Evolutionary conservation across 2,113 vertebrate genomes (phyloP).

Genomic region (Apodemus sylvaticus): DNA sequence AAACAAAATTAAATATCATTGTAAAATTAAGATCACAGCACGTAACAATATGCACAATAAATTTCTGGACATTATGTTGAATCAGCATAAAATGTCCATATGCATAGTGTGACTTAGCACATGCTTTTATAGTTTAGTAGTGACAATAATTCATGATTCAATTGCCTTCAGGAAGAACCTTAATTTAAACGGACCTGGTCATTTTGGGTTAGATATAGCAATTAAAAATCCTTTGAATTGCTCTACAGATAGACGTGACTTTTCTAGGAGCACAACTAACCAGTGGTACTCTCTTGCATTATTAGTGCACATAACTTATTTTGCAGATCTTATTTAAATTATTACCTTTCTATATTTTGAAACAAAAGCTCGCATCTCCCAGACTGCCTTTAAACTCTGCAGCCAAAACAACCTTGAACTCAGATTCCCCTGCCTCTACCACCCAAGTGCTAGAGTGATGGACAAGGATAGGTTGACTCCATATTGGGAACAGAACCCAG

Average conservation of each 20-base stretch:
- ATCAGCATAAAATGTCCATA: background rate
- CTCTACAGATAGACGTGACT: background rate
- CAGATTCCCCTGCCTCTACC: too few species aligned
- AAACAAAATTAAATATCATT: background rate
- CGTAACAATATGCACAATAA: background rate
- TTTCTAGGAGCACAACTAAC: background rate
- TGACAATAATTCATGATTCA: background rate
- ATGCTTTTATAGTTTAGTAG: background rate
- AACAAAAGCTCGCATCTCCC: background rate
- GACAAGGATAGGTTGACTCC: background rate
- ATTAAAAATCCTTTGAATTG: conserved; percentile 18
- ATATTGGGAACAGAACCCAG: background rate
- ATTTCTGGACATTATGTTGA: background rate
- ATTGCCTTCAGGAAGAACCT: background rate
- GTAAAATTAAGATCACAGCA: background rate
- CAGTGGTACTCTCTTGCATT: background rate
- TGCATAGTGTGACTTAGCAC: background rate
- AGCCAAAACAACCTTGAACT: background rate
- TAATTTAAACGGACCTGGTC: background rate
- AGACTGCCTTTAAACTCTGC: background rate
- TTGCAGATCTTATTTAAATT: background rate
- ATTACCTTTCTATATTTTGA: background rate
- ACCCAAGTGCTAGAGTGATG: background rate
- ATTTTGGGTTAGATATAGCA: background rate
- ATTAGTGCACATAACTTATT: background rate